Evolutionary conservation across 2,888 invertebrate genomes (phyloP), one percentile per base, ranked within the genome.

Genomic region (Hemicrepidius hirtus): DNA sequence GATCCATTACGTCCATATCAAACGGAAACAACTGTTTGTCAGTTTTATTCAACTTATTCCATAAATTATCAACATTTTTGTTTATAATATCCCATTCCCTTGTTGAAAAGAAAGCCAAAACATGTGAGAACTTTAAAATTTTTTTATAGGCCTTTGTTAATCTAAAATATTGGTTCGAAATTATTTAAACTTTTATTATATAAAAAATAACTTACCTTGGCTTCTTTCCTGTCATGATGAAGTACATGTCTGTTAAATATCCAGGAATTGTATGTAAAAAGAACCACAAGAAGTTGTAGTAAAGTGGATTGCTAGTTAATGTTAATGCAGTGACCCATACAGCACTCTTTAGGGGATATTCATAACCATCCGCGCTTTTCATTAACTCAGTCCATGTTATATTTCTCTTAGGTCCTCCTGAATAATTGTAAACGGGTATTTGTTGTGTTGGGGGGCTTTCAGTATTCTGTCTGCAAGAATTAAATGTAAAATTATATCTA

Each of bases 31-130:
- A 24, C 41, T 70, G 74, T 55, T 69, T 75, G 68, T 82, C 81
- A 6, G 55, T 55, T 21, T 78, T 63, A 53, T 55, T 75, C 28
- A 82, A 41, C 40, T 73, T 76, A 18, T 74, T 67, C 63, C 62
- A 63, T 21, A 69, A 55, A n/a, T 28, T 20, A 4, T 62, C 7
- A 3, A 79, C 73, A 35, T 80, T 80, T 10, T 78, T 71, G 55
- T 80, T 78, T 10, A 76, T 69, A 46, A 82, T 80, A 20, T 77
- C 76, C 81, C 80, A 82, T 75, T 82, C 80, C 21, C 75, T 76
- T 10, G 76, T 55, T 13, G 80, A 65, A 53, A 82, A 82, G 63
- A 75, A 80, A 59, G 70, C 57, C 6, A 81, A 64, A 13, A 79
- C 77, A 5, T 72, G 66, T 21, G 75, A 71, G 3, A 77, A 71